Percentiles rank a stretch among this genome's conserved stretches.
Conservation (phyloP, 2,888 invertebrate genomes). For the Phytoseiulus persimilis region DNA sequence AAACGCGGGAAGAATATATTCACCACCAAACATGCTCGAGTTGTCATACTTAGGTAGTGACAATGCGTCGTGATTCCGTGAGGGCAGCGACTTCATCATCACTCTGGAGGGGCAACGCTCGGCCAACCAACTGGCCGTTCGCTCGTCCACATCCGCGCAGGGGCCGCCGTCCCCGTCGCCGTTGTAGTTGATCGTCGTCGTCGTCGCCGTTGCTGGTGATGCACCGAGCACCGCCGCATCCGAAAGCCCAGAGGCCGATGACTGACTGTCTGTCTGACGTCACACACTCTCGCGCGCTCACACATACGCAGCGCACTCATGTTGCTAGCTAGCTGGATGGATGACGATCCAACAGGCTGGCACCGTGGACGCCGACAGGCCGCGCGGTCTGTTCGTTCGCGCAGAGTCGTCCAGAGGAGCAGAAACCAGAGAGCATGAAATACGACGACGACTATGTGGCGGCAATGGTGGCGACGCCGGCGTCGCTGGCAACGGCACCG, state of each 20-base stretch:
- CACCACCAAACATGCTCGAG: neutral
- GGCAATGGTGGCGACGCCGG: neutral
- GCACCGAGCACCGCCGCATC: neutral
- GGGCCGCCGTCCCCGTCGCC: neutral
- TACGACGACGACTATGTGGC: neutral
- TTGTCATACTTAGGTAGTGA: neutral
- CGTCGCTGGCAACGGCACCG: neutral
- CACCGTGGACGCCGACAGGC: neutral
- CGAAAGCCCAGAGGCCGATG: constrained; percentile 5
- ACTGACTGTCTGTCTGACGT: neutral
- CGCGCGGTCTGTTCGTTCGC: neutral
- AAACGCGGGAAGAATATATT: neutral
- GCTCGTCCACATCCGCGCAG: neutral
- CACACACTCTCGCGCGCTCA: neutral
- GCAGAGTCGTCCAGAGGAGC: neutral
- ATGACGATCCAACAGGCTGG: neutral
- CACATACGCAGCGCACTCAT: neutral
- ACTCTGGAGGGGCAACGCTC: neutral
- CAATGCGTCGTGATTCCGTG: neutral
- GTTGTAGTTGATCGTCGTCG: neutral
- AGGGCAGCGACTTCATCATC: neutral
- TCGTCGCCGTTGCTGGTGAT: neutral
- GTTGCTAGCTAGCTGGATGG: neutral
- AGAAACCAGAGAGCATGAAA: constrained; percentile 5
- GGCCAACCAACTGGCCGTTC: neutral